Base-by-base conservation (phyloP, 2,113 vertebrate genomes). In the Thymallus thymallus region DNA sequence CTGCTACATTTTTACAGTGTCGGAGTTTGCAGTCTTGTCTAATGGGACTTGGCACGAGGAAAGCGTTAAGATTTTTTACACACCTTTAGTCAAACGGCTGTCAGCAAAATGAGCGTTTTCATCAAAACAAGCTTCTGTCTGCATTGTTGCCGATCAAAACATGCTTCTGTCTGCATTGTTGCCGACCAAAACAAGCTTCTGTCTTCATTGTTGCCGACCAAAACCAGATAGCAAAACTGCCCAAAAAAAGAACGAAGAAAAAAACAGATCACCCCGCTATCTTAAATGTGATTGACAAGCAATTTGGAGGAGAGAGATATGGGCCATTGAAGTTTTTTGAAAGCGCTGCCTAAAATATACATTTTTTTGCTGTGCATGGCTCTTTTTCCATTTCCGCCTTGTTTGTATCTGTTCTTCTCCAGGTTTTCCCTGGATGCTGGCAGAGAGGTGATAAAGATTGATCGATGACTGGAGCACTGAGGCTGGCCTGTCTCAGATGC, bases 51-150 rank as follows among this genome's bases (percentile, higher is more conserved):
- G 89, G 89, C 85, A 82, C 63, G 1, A 46, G 72, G 1, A 67
- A 69, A n/a, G 41, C 56, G 41, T 66, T 12, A 0, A 0, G 30
- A 55, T 30, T 79, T 79, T 80, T 85, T 82, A 88, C 77, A 81
- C 79, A 77, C 35, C 26, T 16, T 80, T 84, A 84, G 85, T 86
- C 87, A 90, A 88, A 90, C 78, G 80, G 82, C 87, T 81, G 76
- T 91, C 84, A 87, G 84, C 71, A 69, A 88, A 85, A 91, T 90
- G 85, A 92, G 86, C n/a, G n/a, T n/a, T n/a, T n/a, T n/a, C n/a
- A n/a, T n/a, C 26, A 76, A 76, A 79, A 74, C 58, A 80, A 79
- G 81, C 79, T 74, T 77, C 69, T 32, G 71, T 41, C 35, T 41
- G 76, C 84, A 14, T 24, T 29, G 6, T 67, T 80, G 83, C 64